These are phyloP conservation scores for Anoncus sp. DNA, from an alignment of 2,888 invertebrate species.

Conservation along the genomic window DNA sequence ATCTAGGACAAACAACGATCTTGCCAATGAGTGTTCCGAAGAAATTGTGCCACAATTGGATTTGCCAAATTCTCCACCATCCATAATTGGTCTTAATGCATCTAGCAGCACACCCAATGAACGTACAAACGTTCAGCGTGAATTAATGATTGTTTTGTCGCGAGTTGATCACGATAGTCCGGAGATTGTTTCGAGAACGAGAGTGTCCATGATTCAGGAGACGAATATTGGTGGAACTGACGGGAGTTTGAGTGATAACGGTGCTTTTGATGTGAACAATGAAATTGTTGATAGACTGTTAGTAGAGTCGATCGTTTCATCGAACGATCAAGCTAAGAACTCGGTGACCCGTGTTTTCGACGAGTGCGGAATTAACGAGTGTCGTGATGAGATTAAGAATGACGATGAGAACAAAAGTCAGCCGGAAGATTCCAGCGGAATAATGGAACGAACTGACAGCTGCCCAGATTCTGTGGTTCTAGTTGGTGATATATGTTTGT, in stretches of 20 bases:
- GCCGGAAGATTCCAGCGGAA: constrained; percentile 7
- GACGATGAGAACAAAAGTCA: no score
- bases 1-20: no score
- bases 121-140: constrained; percentile 31
- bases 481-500: constrained; percentile 32
- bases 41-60: no score
- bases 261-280: background rate
- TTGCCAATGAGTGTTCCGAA: no score
- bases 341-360: no score
- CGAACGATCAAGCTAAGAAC: no score
- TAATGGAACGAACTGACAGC: no score
- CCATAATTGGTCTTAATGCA: background rate
- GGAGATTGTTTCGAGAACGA: background rate
- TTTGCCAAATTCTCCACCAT: background rate
- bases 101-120: constrained; percentile 11
- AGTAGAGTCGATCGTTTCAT: no score
- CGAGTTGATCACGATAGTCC: constrained; percentile 67
- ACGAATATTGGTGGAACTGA: background rate
- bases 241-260: background rate
- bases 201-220: constrained; percentile 1
- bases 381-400: background rate
- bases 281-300: background rate
- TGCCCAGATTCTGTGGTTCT: background rate
- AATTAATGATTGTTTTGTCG: constrained; percentile 72
- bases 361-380: background rate